Evolutionary conservation across 1,140 invertebrate genomes (phyloP).

Genomic region (Drosophila paulistorum): DNA sequence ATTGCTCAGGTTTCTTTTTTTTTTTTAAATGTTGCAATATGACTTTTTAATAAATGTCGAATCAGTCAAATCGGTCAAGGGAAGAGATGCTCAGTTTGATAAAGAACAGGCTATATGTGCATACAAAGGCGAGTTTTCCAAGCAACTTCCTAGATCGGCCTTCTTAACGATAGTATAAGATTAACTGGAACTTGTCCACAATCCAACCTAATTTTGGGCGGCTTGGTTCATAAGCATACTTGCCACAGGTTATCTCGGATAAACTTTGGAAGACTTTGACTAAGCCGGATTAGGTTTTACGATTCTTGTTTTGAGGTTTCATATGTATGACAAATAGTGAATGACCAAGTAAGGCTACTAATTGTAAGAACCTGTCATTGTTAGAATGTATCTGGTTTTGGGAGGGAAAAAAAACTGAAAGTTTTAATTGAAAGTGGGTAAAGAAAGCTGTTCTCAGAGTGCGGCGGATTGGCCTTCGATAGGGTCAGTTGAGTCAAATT

Average conservation of each 20-base stretch:
- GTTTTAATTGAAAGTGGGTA: conserved; percentile 73
- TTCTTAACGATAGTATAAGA: too few species aligned
- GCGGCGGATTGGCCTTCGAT: conserved; percentile 32
- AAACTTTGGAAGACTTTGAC: not conserved
- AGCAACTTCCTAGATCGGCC: too few species aligned
- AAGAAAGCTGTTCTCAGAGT: conserved; percentile 58
- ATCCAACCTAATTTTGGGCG: too few species aligned
- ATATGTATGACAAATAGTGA: conserved; percentile 45
- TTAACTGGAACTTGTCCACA: too few species aligned
- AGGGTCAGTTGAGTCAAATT: conserved; percentile 58
- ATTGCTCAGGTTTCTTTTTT: too few species aligned
- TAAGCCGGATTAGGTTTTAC: conserved; percentile 36
- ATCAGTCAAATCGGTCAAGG: too few species aligned
- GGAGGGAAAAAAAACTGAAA: conserved; percentile 59
- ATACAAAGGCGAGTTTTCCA: too few species aligned
- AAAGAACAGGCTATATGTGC: too few species aligned
- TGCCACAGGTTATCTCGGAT: not conserved
- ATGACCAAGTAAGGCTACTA: conserved; percentile 26
- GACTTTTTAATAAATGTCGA: too few species aligned
- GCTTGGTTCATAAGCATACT: not conserved
- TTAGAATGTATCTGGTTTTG: conserved; percentile 33
- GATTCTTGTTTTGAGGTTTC: not conserved
- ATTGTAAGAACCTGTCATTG: conserved; percentile 47
- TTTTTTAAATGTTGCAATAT: too few species aligned
- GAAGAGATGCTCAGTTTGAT: too few species aligned